These are phyloP conservation scores for Rhinoraja longicauda DNA, from an alignment of 2,797 vertebrate genomes.

Conservation along the genomic window DNA sequence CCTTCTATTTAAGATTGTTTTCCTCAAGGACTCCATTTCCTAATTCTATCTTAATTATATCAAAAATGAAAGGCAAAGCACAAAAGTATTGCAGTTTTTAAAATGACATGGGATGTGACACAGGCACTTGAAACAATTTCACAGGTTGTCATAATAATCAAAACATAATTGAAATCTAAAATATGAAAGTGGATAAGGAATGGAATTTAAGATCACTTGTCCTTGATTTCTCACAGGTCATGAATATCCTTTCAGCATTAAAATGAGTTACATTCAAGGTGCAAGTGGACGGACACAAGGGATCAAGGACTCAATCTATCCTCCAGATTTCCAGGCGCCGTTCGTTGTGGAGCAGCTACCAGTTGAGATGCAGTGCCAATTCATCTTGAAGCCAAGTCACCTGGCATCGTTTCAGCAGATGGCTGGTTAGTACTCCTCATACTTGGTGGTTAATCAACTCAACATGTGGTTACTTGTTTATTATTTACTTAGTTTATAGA, in stretches of 20 bases:
- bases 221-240: constrained; percentile 69
- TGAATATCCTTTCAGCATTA: constrained; percentile 89
- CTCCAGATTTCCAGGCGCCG: constrained; percentile 65
- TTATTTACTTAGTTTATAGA: constrained; percentile 3
- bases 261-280: constrained; percentile 86
- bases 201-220: constrained; percentile 40
- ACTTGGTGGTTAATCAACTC: constrained; percentile 37
- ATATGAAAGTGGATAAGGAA: background rate
- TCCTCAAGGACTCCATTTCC: background rate
- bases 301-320: constrained; percentile 57
- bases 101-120: background rate
- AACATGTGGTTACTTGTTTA: background rate
- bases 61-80: background rate
- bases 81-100: background rate
- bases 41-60: constrained; percentile 10
- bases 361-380: constrained; percentile 84
- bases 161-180: background rate
- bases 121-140: background rate
- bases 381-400: constrained; percentile 83
- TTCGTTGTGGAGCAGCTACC: constrained; percentile 82
- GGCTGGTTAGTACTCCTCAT: constrained; percentile 59
- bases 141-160: background rate
- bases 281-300: constrained; percentile 54
- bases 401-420: constrained; percentile 59
- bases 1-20: background rate